Evolutionary conservation across 2,888 invertebrate species (phyloP), one percentile per base, ranked within the genome.

Genomic region (Noctua janthe): DNA sequence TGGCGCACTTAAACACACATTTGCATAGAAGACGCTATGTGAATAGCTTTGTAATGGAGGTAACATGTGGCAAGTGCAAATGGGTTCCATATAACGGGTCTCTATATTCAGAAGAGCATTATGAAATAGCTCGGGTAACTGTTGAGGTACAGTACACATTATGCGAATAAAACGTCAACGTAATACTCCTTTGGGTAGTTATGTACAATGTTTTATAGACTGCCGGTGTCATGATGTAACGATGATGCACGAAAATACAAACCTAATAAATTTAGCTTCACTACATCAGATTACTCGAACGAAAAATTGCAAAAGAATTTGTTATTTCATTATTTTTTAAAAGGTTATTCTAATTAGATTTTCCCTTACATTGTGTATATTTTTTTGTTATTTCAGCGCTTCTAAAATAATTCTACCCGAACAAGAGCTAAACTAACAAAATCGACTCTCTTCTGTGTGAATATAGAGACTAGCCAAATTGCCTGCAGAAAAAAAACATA

Each of bases 11-110:
- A 94, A 94, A 94, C 91, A 92, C 93, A 93, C 94, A 94, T 94
- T 96, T 95, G 94, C 94, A 94, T 92, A 86, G 91, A 92, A 92
- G 89, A 92, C 91, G 90, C 92, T 92, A 92, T 91, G 93, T 92
- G 93, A 94, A 94, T 93, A 92, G 91, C 90, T 92, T 89, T 86
- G 93, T 93, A 94, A 95, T 95, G 89, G 92, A 93, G 93, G 94
- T 92, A 94, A 93, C 94, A 94, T 94, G 93, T 90, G 92, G 92
- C 91, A 93, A 93, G 92, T 94, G 94, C 94, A 95, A 95, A 95
- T 95, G 94, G 92, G 92, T 92, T 94, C 92, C 92, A 92, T 90
- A 92, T 95, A 95, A 95, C 96, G 95, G 95, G 88, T 89, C 91
- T 92, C 90, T 91, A 90, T 92, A 90, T 92, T 93, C 92, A 92